Base-by-base conservation (phyloP, 2,797 vertebrate genomes). In the Salmo trutta region DNA sequence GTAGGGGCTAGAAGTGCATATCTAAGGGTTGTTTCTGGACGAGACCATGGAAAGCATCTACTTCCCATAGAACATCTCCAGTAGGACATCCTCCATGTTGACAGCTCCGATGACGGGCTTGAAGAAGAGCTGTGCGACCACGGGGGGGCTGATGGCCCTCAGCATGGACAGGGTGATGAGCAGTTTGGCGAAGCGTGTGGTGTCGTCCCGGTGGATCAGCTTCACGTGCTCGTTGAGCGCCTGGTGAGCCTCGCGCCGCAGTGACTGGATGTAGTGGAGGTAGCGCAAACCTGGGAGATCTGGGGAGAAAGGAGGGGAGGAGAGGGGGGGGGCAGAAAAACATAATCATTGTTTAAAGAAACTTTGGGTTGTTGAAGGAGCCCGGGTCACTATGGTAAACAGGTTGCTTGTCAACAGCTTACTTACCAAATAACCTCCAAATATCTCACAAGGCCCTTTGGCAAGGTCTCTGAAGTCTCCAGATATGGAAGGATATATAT, bases 51-150 rank as follows among this genome's bases (percentile, higher is more conserved):
- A n/a, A 62, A 21, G 56, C 8, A n/a, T 62, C 89, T 94, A 94
- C 83, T 97, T 97, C 71, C 95, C 95, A 87, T 97, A 98, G 89
- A 98, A 96, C 97, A 98, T 98, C 91, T 98, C 97, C 91, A 98
- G 94, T 81, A 99, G 95, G 92, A 98, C 97, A 86, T 98, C 97
- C 90, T 99, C 98, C 94, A 99, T 99, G 92, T 95, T 97, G 79
- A 99, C 96, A 4, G 92, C 82, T 79, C 98, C 97, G 79, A 98
- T 98, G 88, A 98, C 95, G 24, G 97, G 97, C 83, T 95, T 97
- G 91, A 99, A 98, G 94, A 99, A 98, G 31, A 99, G 95, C 90
- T 99, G 96, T 0, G 95, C 94, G 81, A 99, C 93, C 82, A 95
- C 95, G 66, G 92, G 93, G 19, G 95, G 94, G 84, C 95, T 96